These are phyloP conservation scores for Lynx canadensis DNA, from an alignment of 2,113 vertebrate species.

Conservation along the genomic window DNA sequence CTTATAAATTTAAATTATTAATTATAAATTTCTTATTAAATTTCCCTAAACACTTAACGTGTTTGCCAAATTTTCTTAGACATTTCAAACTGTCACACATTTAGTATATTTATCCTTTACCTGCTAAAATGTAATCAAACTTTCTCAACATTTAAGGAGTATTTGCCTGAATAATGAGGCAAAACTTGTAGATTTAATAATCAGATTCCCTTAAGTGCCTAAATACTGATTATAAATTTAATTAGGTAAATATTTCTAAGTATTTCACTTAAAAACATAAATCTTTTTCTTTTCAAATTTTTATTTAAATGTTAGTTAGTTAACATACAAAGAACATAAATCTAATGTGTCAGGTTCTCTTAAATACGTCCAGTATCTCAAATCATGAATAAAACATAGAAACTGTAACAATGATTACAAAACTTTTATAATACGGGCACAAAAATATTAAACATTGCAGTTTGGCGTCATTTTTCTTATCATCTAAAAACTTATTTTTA, in stretches of 20 bases:
- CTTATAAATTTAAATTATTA: constrained; percentile 30
- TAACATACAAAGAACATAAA: too few species aligned
- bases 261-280: constrained; percentile 40
- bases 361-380: background rate
- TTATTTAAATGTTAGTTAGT: too few species aligned
- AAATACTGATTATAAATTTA: constrained; percentile 2
- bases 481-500: background rate
- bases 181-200: constrained; percentile 30
- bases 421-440: background rate
- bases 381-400: constrained; percentile 35
- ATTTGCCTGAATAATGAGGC: constrained; percentile 28
- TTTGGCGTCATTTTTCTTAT: background rate
- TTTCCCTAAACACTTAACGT: background rate
- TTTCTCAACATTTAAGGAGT: constrained; percentile 20
- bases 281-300: background rate
- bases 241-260: background rate
- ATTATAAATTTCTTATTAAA: constrained; percentile 34
- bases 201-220: background rate
- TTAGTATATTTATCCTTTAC: constrained; percentile 21
- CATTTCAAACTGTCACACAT: background rate
- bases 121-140: constrained; percentile 34
- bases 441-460: constrained; percentile 27
- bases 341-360: constrained; percentile 16
- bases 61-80: background rate
- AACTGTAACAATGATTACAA: constrained; percentile 7